These are phyloP conservation scores for Carcharodon carcharias DNA, from an alignment of 2,797 vertebrate genomes.

Conservation along the genomic window DNA sequence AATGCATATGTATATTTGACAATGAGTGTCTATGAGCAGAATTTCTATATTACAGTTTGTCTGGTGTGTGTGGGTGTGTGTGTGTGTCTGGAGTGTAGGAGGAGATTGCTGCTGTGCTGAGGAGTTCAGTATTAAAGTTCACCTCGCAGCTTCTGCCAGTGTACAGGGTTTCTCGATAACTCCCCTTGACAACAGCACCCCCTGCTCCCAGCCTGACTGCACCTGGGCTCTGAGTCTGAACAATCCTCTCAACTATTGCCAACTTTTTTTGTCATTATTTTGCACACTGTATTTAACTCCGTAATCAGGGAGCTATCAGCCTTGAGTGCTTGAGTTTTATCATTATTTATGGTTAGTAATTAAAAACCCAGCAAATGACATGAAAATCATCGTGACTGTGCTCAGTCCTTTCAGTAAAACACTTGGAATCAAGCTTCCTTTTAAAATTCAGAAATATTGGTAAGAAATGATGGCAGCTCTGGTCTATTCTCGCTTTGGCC, in stretches of 20 bases:
- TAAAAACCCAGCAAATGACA: not conserved
- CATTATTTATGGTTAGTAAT: not conserved
- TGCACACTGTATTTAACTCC: not conserved
- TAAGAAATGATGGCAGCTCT: not conserved
- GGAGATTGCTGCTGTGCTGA: not conserved
- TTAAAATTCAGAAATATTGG: not conserved
- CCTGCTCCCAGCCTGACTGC: not conserved
- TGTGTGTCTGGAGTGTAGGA: not conserved
- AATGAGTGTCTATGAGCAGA: not conserved
- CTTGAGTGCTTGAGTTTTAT: not conserved
- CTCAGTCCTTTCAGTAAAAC: not conserved
- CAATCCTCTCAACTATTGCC: not conserved
- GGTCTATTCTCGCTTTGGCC: not conserved
- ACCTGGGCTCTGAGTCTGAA: not conserved
- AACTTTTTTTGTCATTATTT: constrained; percentile 18
- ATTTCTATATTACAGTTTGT: not conserved
- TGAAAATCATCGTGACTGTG: not conserved
- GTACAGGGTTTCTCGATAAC: not conserved
- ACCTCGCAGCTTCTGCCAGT: not conserved
- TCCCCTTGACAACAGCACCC: constrained; percentile 24
- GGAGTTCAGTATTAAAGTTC: not conserved
- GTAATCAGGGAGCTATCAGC: not conserved
- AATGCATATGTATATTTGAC: not conserved
- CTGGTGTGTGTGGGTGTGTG: not conserved
- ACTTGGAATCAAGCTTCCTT: not conserved